Evolutionary conservation across 2,888 invertebrate species (phyloP), one percentile per base, ranked within the genome.

Genomic region (Tuta absoluta): DNA sequence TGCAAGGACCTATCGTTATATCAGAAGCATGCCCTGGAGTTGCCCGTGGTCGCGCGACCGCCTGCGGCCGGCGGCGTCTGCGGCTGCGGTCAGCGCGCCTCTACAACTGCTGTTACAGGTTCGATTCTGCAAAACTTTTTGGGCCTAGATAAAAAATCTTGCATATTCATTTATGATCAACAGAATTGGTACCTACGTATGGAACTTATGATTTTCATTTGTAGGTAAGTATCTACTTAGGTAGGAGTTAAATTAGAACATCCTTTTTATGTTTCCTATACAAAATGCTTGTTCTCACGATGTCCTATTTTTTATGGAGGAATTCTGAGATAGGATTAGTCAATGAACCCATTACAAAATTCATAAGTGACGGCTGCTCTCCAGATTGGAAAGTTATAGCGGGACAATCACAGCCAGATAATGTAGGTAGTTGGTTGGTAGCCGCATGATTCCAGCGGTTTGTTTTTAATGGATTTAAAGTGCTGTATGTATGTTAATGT

Each of bases 11-110:
- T 68, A 74, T 72, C 67, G 67, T 69, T 71, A 72, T 70, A 73
- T 69, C 72, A 70, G 73, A 70, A 75, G 69, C 66, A 90, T 90
- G 91, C 87, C 90, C 73, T 90, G 89, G 90, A 86, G 75, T 68
- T 91, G 91, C 69, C 89, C 89, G 74, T 91, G 91, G 91, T 89
- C 91, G 67, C 85, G 84, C 61, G 85, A 84, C 68, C 86, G 84
- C 63, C 86, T 81, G 78, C 80, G 80, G 63, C 81, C 33, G 33
- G 33, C 33, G 33, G 33, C 33, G 33, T 10, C 85, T 69, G 77
- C 80, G 48, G 80, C 76, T 74, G 84, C 86, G 75, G 87, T 84
- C 71, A 81, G 81, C 65, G 85, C 87, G 65, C 85, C 88, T 65
- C 76, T 85, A 63, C 83, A 85, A 63, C 74, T 86, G 67, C 71